Base-by-base conservation (phyloP, 1,140 invertebrate species). In the Eueides isabella region DNA sequence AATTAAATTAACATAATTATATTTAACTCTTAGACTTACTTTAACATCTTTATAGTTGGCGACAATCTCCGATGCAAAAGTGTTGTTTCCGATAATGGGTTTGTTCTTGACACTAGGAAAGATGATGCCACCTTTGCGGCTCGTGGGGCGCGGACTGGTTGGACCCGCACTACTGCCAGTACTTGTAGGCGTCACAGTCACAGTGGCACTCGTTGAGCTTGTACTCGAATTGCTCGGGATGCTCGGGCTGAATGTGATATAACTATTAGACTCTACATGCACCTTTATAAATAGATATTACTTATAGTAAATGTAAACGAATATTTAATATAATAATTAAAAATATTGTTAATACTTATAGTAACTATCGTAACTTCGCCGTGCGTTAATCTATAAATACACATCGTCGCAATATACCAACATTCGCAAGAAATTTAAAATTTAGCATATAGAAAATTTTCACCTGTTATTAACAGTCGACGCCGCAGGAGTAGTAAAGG, bases 41-140 rank as follows among this genome's bases (percentile, higher is more conserved):
- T 96, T 97, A 77, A 97, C 95, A 85, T 97, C 97, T 91, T 96
- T 97, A 81, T 96, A 95, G 87, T 95, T 96, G 44, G 95, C 92
- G 66, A 96, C 93, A 73, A 96, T 93, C 79, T 97, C 97, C 5
- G 95, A 96, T 23, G 95, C 94, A 84, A 97, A 97, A 11, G 96
- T 97, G 70, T 96, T 96, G 92, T 98, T 98, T 7, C 96, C 95
- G 31, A 96, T 95, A 71, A 96, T 96, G 5, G 97, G 97, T 83
- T 98, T 98, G 87, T 98, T 98, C 87, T 98, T 98, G 14, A 98
- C 97, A 80, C 97, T 97, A 0, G 97, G 97, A 93, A 98, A 98
- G 88, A 98, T 97, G 79, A 98, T 95, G 61, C 96, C 96, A 23
- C 96, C 95, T 89, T 97, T 97, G 68, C 96, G 95, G 61, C 90